Percentiles rank a stretch among this genome's conserved stretches.
phyloP scores from a whole-genome alignment of 2,888 invertebrate species.

The Elmis aenea region DNA sequence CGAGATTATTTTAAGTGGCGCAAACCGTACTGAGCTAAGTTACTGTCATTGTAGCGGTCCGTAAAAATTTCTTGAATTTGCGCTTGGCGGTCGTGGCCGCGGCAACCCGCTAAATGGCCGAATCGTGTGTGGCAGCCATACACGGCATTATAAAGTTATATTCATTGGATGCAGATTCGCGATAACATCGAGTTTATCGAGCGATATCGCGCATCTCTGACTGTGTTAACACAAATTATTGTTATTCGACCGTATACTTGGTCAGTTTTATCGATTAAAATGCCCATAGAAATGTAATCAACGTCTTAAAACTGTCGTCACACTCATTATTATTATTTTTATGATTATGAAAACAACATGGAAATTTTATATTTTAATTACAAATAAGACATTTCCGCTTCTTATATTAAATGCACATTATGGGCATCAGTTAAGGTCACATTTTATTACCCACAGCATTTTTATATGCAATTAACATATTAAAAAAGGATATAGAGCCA shows the following conservation, averaged over 20 bases:
- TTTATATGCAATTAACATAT: too few species aligned
- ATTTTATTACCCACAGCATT: too few species aligned
- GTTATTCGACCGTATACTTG: conserved; percentile 16
- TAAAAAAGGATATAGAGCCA: too few species aligned
- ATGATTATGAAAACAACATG: too few species aligned
- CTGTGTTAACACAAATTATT: conserved; percentile 34
- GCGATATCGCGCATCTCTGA: conserved; percentile 26
- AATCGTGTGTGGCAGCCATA: conserved; percentile 34
- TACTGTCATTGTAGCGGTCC: conserved; percentile 6
- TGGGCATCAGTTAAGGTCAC: too few species aligned
- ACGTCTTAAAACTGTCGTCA: conserved; percentile 9
- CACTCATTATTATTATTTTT: conserved; percentile 6
- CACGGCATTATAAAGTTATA: conserved; percentile 21
- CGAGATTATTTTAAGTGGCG: conserved; percentile 7
- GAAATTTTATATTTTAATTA: too few species aligned
- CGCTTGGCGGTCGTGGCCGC: conserved; percentile 30
- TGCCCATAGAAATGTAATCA: conserved; percentile 11
- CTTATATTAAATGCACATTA: too few species aligned
- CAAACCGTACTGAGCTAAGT: too few species aligned
- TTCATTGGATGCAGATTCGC: conserved; percentile 19
- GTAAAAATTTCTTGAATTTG: conserved; percentile 24
- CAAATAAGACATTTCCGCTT: too few species aligned
- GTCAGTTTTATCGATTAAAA: conserved; percentile 17
- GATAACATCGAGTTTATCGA: conserved; percentile 30
- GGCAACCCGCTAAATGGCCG: conserved; percentile 27